Conservation (phyloP, 2,113 vertebrate species). For the Mus spicilegus region DNA sequence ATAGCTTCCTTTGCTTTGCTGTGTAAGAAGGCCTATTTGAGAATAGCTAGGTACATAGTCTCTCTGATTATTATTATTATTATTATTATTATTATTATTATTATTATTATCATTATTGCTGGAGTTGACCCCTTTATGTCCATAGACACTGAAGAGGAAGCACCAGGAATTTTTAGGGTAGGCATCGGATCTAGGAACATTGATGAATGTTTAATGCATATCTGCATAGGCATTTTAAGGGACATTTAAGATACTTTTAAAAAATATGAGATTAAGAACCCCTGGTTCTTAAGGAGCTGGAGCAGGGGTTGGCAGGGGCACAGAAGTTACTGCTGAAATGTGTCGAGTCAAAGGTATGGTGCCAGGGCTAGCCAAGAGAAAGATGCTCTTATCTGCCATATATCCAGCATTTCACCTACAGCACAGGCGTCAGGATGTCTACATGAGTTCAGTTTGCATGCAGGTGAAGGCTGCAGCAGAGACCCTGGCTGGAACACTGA, state of each 20-base stretch:
- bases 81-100: not conserved
- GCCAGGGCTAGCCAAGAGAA: not conserved
- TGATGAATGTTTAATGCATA: conserved; percentile 6
- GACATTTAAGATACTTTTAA: not conserved
- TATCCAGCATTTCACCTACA: not conserved
- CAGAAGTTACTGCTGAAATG: not conserved
- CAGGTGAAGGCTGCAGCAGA: not conserved
- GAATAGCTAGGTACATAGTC: not conserved
- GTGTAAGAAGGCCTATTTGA: not conserved
- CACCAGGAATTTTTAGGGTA: not conserved
- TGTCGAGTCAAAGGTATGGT: not conserved
- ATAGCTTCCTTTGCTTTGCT: conserved; percentile 22
- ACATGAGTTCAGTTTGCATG: fast-evolving
- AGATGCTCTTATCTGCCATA: not conserved
- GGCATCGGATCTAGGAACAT: not conserved
- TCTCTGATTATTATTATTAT: not conserved
- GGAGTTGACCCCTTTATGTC: not conserved
- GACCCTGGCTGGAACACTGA: fast-evolving
- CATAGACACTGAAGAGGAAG: not conserved
- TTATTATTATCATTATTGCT: too few relatives aligned
- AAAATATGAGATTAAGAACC: conserved; percentile 19
- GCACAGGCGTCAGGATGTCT: not conserved
- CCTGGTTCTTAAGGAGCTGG: not conserved
- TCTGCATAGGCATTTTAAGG: not conserved
- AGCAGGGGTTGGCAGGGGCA: too few relatives aligned